Percentiles rank a stretch among this genome's conserved stretches.
phyloP scores from a whole-genome alignment of 37 sponge, comb jelly and placozoan species.

The Dysidea cf. avara region DNA sequence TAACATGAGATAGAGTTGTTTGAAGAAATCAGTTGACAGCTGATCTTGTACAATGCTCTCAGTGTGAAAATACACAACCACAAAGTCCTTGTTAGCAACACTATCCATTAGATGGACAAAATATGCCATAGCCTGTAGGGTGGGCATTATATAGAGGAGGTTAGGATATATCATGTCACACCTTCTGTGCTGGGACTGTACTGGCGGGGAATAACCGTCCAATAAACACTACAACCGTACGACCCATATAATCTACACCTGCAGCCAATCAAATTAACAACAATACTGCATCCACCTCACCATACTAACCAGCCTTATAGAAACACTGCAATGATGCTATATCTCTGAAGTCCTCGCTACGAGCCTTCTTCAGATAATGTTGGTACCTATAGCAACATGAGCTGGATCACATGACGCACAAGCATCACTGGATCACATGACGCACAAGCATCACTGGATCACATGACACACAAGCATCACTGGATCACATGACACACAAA shows the following conservation, averaged over 20 bases:
- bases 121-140: conserved; percentile 71
- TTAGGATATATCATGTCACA: not conserved
- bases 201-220: conserved; percentile 73
- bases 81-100: conserved; percentile 64
- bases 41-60: conserved; percentile 45
- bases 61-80: conserved; percentile 79
- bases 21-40: conserved; percentile 65
- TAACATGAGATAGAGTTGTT: conserved; percentile 60
- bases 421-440: too few relatives aligned
- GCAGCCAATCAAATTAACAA: not conserved
- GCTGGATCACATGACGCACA: not conserved
- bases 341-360: conserved; percentile 69
- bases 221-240: conserved; percentile 74
- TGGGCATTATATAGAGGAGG: not conserved
- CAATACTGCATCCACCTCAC: not conserved
- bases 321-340: conserved; percentile 40
- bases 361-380: conserved; percentile 27
- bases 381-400: conserved; percentile 78
- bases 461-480: too few relatives aligned
- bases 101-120: conserved; percentile 80
- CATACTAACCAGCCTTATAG: conserved; percentile 67
- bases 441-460: conserved; percentile 6
- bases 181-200: conserved; percentile 61
- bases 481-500: too few relatives aligned
- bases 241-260: conserved; percentile 69